Base-by-base conservation (phyloP, 1,140 invertebrate genomes). In the Parapsyche elsis region DNA sequence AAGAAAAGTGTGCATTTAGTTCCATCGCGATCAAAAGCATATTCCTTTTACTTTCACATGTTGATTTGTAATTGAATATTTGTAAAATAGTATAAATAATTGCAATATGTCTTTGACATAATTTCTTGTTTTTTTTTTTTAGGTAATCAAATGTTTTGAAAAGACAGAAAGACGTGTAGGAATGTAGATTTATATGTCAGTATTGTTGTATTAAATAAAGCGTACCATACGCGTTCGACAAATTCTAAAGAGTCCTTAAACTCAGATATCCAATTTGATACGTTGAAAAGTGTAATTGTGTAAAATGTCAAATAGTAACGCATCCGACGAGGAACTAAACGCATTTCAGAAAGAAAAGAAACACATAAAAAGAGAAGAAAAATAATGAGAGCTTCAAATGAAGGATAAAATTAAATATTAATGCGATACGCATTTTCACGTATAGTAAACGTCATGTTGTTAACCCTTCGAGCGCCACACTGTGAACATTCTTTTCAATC, bases 281-380 rank as follows among this genome's bases (percentile, higher is more conserved):
- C 12, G 2, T 53, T 53, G 16, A 53, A n/a, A 2, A 2, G 1
- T 19, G 10, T 53, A 14, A 10, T 53, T 53, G 2, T 53, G 1
- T 53, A 53, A 12, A 53, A 70, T 70, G 14, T 70, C 59, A 53
- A 79, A 79, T 57, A 71, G 71, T 73, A 79, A 57, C 16, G 49
- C 30, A 38, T 38, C 30, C 9, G 21, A 61, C 57, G 57, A 61
- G 57, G 57, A 61, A 61, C 57, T 21, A 21, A 61, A 61, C 19
- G 57, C 57, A 9, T 61, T 2, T 19, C 16, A 16, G 57, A 19
- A 14, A 61, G 16, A 61, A 61, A 61, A 61, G 57, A 61, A 61
- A 61, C 57, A 61, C 57, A 61, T 61, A 61, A 73, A 73, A 19
- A 73, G 38, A 21, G 23, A 73, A 73, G 71, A 45, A 46, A 73